phyloP scores from a whole-genome alignment of 1,140 invertebrate genomes.

The Acromyrmex heyeri region DNA sequence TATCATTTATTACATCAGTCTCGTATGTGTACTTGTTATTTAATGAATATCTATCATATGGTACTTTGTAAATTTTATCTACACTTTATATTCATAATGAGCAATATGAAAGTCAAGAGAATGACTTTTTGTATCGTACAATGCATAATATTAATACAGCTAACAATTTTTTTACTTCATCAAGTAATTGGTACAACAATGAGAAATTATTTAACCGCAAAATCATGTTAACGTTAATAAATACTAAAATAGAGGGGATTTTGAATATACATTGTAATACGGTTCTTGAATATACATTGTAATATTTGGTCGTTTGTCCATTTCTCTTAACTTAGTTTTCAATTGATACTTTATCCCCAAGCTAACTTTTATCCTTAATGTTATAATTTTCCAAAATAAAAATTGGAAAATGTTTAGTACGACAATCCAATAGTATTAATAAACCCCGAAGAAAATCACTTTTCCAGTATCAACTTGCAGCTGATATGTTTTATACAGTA shows the following conservation, averaged over 20 bases:
- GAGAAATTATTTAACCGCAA: neutral
- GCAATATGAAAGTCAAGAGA: neutral
- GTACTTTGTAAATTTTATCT: neutral
- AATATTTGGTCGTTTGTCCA: neutral
- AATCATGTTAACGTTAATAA: slow-evolving; percentile 22
- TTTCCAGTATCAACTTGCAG: neutral
- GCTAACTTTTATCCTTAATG: slow-evolving; percentile 52
- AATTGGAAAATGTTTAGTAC: slow-evolving; percentile 25
- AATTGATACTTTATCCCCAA: slow-evolving; percentile 30
- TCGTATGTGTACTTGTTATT: neutral
- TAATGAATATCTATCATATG: neutral
- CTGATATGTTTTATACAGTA: slow-evolving; percentile 69
- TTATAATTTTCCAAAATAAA: slow-evolving; percentile 28
- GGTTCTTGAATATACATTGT: neutral
- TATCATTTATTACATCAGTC: neutral
- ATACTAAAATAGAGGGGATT: slow-evolving; percentile 20
- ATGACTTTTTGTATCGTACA: neutral
- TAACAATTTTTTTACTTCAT: too few relatives aligned
- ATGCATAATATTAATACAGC: neutral
- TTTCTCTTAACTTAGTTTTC: slow-evolving; percentile 20
- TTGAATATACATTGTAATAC: neutral
- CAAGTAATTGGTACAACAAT: too few relatives aligned
- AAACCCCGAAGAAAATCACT: slow-evolving; percentile 13
- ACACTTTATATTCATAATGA: slow-evolving; percentile 1
- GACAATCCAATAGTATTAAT: slow-evolving; percentile 54